Evolutionary conservation across 1,140 invertebrate genomes (phyloP), one percentile per base, ranked within the genome.

Genomic region (Conopomorpha cramerella): DNA sequence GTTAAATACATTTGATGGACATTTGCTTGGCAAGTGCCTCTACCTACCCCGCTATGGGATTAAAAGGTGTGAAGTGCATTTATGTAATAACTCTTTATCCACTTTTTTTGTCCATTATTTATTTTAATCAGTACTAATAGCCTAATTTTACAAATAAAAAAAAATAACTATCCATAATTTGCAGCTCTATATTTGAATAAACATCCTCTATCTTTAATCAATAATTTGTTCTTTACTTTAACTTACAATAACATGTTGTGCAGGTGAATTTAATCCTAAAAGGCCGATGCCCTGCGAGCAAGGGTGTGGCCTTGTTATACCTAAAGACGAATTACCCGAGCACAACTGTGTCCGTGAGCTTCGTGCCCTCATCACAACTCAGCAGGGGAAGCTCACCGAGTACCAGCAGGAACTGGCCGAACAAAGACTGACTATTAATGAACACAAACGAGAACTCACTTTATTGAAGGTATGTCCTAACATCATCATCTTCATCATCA

Each of bases 301-400:
- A 56, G 95, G 95, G 3, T 98, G 95, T 67, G 93, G 92, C 26
- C 80, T 96, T 14, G 87, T 96, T 34, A 92, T 97, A 52, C 94
- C 95, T 15, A 97, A 96, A 78, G 94, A 97, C 78, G 93, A 97
- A 71, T 64, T 96, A 0, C 91, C 92, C 65, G 90, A 94, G 49
- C 95, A 98, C 58, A 96, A 97, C 58, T 98, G 95, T 67, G 88
- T 96, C 3, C 81, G 88, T 43, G 93, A 96, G 71, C 71, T 98
- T 1, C 81, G 93, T 34, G 83, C 84, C 6, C 62, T 95, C n/a
- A 89, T 96, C 35, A 85, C 91, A 30, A 86, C 87, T 15, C 92
- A 96, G 59, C 88, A 94, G 43, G 86, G 89, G 37, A 93, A 93
- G 70, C 77, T 96, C 15, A 84, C 82, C 11, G 90, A 94, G 42